These are phyloP conservation scores for Agrochola circellaris DNA, from an alignment of 2,888 invertebrate species.

Conservation along the genomic window DNA sequence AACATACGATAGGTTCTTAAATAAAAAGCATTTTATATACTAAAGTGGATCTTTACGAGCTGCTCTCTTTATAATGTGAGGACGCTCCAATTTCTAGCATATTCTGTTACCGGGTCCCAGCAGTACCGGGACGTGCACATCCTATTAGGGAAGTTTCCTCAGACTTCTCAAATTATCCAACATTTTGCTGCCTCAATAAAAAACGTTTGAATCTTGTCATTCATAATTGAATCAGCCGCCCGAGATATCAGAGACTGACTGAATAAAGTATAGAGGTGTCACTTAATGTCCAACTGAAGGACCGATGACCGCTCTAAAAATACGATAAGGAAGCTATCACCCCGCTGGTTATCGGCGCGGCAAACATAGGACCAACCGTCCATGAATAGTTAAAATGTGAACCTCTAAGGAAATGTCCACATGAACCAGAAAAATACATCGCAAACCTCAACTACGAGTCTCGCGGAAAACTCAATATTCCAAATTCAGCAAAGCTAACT, in stretches of 20 bases:
- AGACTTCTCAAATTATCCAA: constrained; percentile 39
- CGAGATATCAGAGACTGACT: constrained; percentile 25
- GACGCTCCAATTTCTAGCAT: constrained; percentile 50
- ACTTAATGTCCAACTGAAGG: constrained; percentile 57
- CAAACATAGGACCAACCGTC: constrained; percentile 78
- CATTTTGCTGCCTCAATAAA: constrained; percentile 34
- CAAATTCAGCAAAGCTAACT: constrained; percentile 64
- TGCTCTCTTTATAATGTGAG: constrained; percentile 37
- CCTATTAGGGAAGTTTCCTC: constrained; percentile 32
- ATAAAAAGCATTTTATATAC: constrained; percentile 44
- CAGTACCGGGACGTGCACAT: constrained; percentile 20
- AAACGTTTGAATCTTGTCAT: constrained; percentile 28
- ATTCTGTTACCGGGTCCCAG: constrained; percentile 45
- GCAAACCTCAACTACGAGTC: constrained; percentile 48
- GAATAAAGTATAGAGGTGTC: constrained; percentile 42
- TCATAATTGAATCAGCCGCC: constrained; percentile 45
- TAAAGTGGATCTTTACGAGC: constrained; percentile 32
- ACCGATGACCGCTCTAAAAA: constrained; percentile 74
- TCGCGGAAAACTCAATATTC: constrained; percentile 63
- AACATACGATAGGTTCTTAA: constrained; percentile 7
- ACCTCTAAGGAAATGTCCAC: constrained; percentile 72
- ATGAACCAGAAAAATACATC: constrained; percentile 56
- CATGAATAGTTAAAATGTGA: constrained; percentile 84
- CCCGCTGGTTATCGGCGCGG: constrained; percentile 77
- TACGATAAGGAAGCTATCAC: constrained; percentile 81